Conservation (phyloP, 2,113 vertebrate genomes). For the Madoqua kirkii region DNA sequence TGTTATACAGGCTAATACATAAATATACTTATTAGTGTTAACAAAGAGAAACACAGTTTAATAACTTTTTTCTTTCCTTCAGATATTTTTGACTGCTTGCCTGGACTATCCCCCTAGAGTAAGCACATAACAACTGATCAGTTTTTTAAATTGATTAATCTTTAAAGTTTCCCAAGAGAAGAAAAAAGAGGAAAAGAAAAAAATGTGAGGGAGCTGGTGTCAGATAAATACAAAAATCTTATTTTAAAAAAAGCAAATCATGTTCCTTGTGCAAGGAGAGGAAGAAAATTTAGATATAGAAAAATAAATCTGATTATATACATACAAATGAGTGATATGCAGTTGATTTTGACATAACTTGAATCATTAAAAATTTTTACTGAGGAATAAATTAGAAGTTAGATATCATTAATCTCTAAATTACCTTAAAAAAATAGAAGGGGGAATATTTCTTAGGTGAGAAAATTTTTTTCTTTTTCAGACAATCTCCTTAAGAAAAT, state of each 20-base stretch:
- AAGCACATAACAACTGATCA: neutral
- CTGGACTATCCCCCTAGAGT: neutral
- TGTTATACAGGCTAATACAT: neutral
- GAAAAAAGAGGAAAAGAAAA: neutral
- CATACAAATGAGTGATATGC: neutral
- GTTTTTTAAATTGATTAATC: constrained; percentile 34
- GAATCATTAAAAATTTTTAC: constrained; percentile 22
- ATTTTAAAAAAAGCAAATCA: constrained; percentile 32
- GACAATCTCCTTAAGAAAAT: neutral
- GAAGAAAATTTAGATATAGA: constrained; percentile 4
- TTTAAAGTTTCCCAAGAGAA: constrained; percentile 20
- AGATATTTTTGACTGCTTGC: neutral
- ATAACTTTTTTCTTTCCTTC: constrained; percentile 10
- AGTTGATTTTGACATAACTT: neutral
- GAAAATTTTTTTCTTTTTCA: constrained; percentile 13
- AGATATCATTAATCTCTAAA: constrained; percentile 32
- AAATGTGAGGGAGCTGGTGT: neutral
- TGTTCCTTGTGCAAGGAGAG: neutral
- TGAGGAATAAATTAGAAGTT: constrained; percentile 26
- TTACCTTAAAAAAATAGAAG: neutral
- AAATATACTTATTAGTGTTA: constrained; percentile 28
- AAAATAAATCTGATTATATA: neutral
- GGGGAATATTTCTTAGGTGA: neutral
- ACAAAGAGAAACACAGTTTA: constrained; percentile 16
- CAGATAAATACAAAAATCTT: neutral